Percentiles rank a stretch among this genome's conserved stretches.
Conservation (phyloP, 2,797 vertebrate species). For the Apogon hyalosoma region DNA sequence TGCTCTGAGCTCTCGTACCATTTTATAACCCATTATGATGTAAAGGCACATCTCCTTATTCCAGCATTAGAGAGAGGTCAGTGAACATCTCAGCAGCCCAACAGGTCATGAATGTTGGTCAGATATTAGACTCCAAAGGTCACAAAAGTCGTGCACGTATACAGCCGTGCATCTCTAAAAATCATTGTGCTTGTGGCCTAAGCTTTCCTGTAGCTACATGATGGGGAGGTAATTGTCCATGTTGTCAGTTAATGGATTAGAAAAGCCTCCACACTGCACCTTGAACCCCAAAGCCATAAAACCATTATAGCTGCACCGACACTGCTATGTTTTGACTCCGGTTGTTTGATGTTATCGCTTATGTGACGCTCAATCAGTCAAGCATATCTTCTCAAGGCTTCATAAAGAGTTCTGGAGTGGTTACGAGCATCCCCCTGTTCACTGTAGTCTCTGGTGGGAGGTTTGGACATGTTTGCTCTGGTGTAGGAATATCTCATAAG, state of each 20-base stretch:
- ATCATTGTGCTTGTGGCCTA: slow-evolving; percentile 10
- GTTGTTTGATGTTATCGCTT: slow-evolving; percentile 28
- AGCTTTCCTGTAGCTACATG: slow-evolving; percentile 33
- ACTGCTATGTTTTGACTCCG: slow-evolving; percentile 23
- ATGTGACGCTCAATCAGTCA: neutral
- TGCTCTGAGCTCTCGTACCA: no score
- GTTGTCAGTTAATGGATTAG: slow-evolving; percentile 62
- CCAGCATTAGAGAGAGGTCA: slow-evolving; percentile 27
- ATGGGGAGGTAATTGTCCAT: slow-evolving; percentile 63
- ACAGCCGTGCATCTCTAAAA: slow-evolving; percentile 26
- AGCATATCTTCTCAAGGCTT: slow-evolving; percentile 18
- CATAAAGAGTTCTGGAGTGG: slow-evolving; percentile 15
- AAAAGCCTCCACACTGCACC: slow-evolving; percentile 48
- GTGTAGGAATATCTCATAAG: neutral
- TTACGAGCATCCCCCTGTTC: neutral
- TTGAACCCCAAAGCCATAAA: slow-evolving; percentile 47
- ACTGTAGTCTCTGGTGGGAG: neutral
- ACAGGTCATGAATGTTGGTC: slow-evolving; percentile 9
- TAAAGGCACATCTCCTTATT: slow-evolving; percentile 32
- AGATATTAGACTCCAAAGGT: slow-evolving; percentile 44
- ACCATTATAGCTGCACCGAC: slow-evolving; percentile 17
- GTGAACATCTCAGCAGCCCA: slow-evolving; percentile 7
- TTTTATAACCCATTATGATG: no score
- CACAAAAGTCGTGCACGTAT: slow-evolving; percentile 21
- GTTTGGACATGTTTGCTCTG: neutral